These are phyloP conservation scores for Myotis yumanensis DNA, from an alignment of 2,113 vertebrate genomes.

Conservation along the genomic window DNA sequence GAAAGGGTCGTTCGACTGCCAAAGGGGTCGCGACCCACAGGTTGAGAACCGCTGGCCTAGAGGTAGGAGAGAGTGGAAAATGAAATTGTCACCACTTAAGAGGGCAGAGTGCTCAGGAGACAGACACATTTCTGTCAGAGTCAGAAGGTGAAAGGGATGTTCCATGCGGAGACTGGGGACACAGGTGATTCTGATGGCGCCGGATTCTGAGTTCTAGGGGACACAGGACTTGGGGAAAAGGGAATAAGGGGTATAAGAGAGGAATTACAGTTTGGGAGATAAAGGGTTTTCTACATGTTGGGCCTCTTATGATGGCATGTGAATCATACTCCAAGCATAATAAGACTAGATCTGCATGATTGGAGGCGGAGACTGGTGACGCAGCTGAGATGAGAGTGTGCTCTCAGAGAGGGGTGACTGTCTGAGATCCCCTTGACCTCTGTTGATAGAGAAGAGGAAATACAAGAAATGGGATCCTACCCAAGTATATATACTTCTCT, in stretches of 20 bases:
- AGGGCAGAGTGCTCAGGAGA: neutral
- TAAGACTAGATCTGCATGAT: neutral
- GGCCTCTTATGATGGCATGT: conserved; percentile 20
- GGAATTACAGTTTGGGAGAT: neutral
- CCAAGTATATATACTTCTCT: neutral
- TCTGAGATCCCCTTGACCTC: neutral
- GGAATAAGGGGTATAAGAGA: neutral
- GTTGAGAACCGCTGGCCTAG: neutral
- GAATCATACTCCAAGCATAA: neutral
- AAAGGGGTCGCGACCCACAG: too few relatives aligned
- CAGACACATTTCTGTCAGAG: neutral
- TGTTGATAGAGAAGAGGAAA: neutral
- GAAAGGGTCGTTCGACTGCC: too few relatives aligned
- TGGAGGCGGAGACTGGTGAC: neutral
- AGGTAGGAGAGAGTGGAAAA: neutral
- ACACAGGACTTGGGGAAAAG: neutral
- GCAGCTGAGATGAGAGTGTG: neutral
- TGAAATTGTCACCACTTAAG: neutral
- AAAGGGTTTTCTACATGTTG: neutral
- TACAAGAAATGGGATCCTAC: neutral
- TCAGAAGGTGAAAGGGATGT: neutral
- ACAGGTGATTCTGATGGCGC: neutral
- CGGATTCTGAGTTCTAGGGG: neutral
- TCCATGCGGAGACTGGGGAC: neutral
- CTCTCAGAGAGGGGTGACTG: neutral